A percentile compares a stretch with the other conserved stretches of the same genome.
Evolutionary conservation across 2,797 vertebrate species (phyloP).

Genomic region (Odontamblyopus rebecca): DNA sequence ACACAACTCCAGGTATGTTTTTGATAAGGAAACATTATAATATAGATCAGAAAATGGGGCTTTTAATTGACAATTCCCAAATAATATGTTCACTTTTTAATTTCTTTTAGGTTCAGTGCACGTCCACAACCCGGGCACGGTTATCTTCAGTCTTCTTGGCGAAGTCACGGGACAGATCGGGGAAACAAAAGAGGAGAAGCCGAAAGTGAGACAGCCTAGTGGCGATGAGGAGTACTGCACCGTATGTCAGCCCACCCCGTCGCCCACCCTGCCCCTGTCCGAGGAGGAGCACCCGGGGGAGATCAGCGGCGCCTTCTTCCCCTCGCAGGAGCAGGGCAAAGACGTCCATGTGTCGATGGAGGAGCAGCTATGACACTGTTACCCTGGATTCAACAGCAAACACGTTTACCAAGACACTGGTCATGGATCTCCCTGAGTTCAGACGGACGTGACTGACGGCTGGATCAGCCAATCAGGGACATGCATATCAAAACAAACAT

Average conservation of each 20-base stretch:
- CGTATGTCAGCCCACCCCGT: constrained; percentile 52
- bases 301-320: constrained; percentile 64
- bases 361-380: constrained; percentile 43
- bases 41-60: too few species aligned
- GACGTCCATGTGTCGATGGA: constrained; percentile 78
- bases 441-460: too few species aligned
- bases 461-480: too few species aligned
- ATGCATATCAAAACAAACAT: too few species aligned
- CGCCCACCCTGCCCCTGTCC: constrained; percentile 65
- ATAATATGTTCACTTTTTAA: background rate
- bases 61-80: too few species aligned
- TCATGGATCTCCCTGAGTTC: too few species aligned
- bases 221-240: constrained; percentile 37
- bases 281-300: constrained; percentile 73
- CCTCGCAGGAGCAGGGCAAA: constrained; percentile 79
- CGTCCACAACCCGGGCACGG: constrained; percentile 74
- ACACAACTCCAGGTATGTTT: too few species aligned
- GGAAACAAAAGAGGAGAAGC: constrained; percentile 30
- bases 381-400: too few species aligned
- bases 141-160: constrained; percentile 78
- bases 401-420: too few species aligned
- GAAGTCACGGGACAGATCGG: constrained; percentile 67
- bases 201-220: constrained; percentile 7
- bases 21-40: too few species aligned
- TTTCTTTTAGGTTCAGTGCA: constrained; percentile 70